Evolutionary conservation across 2,888 invertebrate species (phyloP), one percentile per base, ranked within the genome.

Genomic region (Orthosia gracilis): DNA sequence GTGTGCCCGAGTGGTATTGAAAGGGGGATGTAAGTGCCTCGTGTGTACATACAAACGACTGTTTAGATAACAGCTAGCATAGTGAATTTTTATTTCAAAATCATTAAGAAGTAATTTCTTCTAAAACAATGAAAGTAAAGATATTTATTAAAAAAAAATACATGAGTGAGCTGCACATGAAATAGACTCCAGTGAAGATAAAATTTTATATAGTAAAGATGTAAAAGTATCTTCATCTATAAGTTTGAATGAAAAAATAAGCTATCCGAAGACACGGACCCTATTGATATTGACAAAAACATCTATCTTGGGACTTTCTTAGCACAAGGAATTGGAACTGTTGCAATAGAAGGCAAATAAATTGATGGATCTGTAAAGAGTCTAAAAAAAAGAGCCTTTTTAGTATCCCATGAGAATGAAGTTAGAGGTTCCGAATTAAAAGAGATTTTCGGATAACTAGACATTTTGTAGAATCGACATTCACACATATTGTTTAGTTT

Each of bases 261-360:
- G 79, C 12, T 45, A n/a, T 40, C 57, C 50, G 50, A 50, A 40
- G 50, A 58, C 13, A 57, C 5, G 54, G 15, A 31, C 31, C 31
- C 31, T 69, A 49, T 61, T 62, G 21, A 58, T 78, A 58, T 76
- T 71, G 58, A 59, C 49, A 77, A 64, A 71, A 64, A 26, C n/a
- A 54, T 18, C 64, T 49, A 40, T 64, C 76, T 59, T 45, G 52
- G 21, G 73, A 73, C 63, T 55, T 13, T 59, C 40, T 73, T 64
- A 26, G 26, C 21, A 59, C 59, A 49, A 73, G n/a, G 50, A 80
- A 80, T 77, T 77, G 80, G 63, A 77, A 55, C 40, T 65, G 73
- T 73, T 64, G 12, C 52, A 40, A 47, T n/a, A n/a, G 21, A 73
- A 47, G 5, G 31, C 15, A 13, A 72, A 57, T 50, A 57, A 52